These are phyloP conservation scores for Piscicola geometra DNA, from an alignment of 2,888 invertebrate species.

Conservation along the genomic window DNA sequence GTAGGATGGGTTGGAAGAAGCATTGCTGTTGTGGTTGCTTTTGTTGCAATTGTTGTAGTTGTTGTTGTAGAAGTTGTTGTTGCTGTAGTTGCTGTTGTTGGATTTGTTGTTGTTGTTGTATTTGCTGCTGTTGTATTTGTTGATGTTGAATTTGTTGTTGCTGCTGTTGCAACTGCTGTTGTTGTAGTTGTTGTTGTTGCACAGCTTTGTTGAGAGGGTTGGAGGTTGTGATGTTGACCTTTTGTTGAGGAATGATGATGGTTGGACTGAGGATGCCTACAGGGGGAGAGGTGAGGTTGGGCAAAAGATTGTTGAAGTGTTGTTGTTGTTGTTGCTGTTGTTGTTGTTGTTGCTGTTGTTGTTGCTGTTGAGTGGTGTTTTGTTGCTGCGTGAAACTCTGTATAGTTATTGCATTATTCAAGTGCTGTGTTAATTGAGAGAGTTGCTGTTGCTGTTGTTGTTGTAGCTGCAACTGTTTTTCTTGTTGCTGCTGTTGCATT, in stretches of 20 bases:
- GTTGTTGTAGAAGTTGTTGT: conserved; percentile 21
- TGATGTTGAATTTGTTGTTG: conserved; percentile 38
- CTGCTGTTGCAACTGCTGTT: conserved; percentile 42
- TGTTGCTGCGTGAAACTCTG: conserved; percentile 22
- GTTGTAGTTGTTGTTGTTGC: conserved; percentile 35
- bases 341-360: conserved; percentile 9
- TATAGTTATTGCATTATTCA: conserved; percentile 44
- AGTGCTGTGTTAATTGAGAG: conserved; percentile 40
- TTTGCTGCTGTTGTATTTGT: conserved; percentile 37
- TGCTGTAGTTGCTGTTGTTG: conserved; percentile 36
- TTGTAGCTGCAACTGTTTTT: conserved; percentile 21
- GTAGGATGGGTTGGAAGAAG: conserved; percentile 27
- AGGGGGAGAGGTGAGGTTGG: conserved; percentile 20
- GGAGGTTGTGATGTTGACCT: conserved; percentile 36
- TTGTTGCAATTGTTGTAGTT: conserved; percentile 32
- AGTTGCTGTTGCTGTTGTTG: conserved; percentile 28
- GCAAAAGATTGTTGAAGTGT: conserved; percentile 8
- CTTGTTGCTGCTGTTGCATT: conserved; percentile 22
- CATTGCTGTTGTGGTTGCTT: conserved; percentile 39
- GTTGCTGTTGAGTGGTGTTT: conserved; percentile 21
- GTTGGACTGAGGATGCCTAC: conserved; percentile 25
- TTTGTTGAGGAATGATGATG: conserved; percentile 19
- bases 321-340: conserved; percentile 29
- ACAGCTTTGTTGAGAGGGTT: conserved; percentile 39
- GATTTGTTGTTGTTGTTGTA: conserved; percentile 42